phyloP scores from a whole-genome alignment of 2,113 vertebrate species.

The Callipepla californica region DNA sequence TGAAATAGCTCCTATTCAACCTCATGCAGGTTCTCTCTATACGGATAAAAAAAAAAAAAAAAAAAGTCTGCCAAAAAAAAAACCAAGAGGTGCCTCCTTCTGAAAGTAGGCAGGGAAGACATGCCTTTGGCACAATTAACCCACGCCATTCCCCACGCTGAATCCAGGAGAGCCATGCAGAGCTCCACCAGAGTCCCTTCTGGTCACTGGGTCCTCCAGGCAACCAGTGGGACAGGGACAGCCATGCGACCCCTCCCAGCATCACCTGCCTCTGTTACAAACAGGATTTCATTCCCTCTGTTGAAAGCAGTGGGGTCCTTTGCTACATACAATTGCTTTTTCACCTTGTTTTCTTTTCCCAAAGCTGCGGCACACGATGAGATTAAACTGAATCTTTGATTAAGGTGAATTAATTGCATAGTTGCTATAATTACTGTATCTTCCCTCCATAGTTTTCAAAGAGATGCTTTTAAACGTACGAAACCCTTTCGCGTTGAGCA shows the following conservation, averaged over 20 bases:
- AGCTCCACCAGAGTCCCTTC: neutral
- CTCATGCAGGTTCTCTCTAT: neutral
- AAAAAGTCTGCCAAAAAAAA: neutral
- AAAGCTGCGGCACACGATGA: neutral
- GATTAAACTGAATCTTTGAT: neutral
- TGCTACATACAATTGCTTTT: neutral
- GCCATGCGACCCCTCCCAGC: neutral
- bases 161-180: accelerated
- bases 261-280: constrained; percentile 32
- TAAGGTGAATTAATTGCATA: neutral
- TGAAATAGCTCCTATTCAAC: neutral
- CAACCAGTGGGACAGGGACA: neutral
- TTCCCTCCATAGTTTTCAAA: no score
- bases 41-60: neutral
- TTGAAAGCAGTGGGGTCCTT: neutral
- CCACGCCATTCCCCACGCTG: neutral
- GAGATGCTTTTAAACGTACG: no score
- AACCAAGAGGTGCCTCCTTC: neutral
- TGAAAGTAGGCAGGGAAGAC: neutral
- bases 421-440: neutral
- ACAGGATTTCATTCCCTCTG: neutral
- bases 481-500: neutral
- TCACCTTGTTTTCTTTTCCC: neutral
- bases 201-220: neutral
- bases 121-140: neutral